phyloP scores from a whole-genome alignment of 2,797 vertebrate species.

The Syndactyla subalaris region DNA sequence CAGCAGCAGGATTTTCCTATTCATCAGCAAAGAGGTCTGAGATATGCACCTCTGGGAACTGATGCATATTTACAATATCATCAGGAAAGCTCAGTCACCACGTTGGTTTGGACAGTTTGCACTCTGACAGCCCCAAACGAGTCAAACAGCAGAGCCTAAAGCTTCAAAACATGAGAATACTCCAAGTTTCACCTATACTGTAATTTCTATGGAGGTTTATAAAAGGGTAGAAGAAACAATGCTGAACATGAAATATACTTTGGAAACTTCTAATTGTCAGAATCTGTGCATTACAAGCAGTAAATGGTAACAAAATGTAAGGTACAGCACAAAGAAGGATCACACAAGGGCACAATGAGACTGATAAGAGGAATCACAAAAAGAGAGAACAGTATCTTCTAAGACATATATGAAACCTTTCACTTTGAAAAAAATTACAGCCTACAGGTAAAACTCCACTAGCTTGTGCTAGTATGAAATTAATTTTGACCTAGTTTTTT shows the following conservation, averaged over 20 bases:
- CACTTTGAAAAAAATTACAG: conserved; percentile 23
- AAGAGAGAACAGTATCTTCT: background rate
- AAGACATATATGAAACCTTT: background rate
- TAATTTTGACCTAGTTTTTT: conserved; percentile 41
- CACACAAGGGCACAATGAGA: background rate
- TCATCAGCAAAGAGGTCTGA: background rate
- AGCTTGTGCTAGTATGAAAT: conserved; percentile 9
- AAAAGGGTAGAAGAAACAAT: background rate
- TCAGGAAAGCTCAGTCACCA: background rate
- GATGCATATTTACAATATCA: conserved; percentile 28
- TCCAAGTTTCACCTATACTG: background rate
- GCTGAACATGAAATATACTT: background rate
- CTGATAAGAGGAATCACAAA: background rate
- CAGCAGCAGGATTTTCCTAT: background rate
- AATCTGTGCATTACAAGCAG: background rate
- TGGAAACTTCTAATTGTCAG: conserved; percentile 5
- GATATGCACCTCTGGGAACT: background rate
- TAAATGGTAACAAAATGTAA: background rate
- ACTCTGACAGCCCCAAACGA: background rate
- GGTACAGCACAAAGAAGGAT: background rate
- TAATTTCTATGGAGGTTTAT: background rate
- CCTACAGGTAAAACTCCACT: conserved; percentile 18
- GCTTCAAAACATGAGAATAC: background rate
- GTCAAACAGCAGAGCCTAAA: background rate
- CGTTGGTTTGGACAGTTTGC: background rate